phyloP scores from a whole-genome alignment of 2,797 vertebrate genomes.

The Neopelma chrysocephalum region DNA sequence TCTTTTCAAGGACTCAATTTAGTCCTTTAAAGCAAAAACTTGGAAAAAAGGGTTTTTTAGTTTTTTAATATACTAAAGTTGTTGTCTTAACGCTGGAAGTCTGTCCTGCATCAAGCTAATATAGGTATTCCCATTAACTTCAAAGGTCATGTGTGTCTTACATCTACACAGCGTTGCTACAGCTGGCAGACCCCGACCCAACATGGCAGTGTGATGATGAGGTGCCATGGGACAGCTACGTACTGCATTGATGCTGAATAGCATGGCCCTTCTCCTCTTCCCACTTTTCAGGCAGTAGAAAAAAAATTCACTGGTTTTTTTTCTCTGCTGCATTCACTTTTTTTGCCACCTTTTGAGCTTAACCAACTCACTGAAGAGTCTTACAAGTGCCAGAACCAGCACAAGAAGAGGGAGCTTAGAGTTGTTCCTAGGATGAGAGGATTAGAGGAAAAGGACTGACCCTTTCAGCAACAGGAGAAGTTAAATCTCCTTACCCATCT shows the following conservation, averaged over 20 bases:
- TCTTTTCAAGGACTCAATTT: neutral
- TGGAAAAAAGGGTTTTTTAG: neutral
- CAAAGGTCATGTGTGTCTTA: neutral
- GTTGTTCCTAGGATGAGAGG: neutral
- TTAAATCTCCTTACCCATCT: neutral
- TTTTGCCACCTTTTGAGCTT: neutral
- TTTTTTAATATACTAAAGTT: neutral
- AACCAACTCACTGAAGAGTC: neutral
- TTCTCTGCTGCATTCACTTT: neutral
- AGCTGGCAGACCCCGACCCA: neutral
- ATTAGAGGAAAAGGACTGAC: neutral
- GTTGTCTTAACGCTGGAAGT: neutral
- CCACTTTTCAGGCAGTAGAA: neutral
- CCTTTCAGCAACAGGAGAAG: neutral
- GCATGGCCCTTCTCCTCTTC: neutral
- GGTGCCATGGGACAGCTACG: rapidly evolving
- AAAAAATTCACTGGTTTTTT: neutral
- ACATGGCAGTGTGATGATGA: neutral
- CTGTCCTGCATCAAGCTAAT: neutral
- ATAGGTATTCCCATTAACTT: neutral
- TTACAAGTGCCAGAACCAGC: neutral
- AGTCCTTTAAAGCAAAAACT: neutral
- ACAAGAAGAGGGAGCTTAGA: neutral
- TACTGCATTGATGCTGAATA: neutral
- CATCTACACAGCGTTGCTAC: neutral